Evolutionary conservation across 1,140 invertebrate genomes (phyloP).

Genomic region (Acromyrmex charruanus): DNA sequence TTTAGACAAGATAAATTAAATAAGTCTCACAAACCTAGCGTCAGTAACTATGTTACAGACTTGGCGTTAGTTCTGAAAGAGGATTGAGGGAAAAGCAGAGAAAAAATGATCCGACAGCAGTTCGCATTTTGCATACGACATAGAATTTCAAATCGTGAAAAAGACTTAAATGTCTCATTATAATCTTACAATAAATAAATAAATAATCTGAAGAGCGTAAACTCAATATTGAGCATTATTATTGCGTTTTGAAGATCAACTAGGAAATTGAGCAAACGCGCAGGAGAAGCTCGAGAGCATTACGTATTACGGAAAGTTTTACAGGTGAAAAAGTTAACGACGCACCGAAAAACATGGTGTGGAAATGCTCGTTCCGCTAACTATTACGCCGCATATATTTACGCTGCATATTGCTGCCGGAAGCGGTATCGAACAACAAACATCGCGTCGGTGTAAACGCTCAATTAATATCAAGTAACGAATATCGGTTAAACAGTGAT

Average conservation of each 20-base stretch:
- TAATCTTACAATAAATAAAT: neutral
- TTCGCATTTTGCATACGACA: neutral
- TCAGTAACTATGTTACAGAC: too few relatives aligned
- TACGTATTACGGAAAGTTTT: constrained; percentile 1
- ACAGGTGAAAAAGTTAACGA: constrained; percentile 14
- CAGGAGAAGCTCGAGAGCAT: neutral
- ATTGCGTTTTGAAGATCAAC: neutral
- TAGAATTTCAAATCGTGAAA: neutral
- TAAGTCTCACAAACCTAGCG: too few relatives aligned
- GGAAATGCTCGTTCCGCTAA: constrained; percentile 35
- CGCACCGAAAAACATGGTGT: constrained; percentile 24
- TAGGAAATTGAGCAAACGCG: neutral
- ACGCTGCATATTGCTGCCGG: constrained; percentile 58
- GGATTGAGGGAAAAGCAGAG: too few relatives aligned
- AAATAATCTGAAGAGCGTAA: neutral
- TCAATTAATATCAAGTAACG: constrained; percentile 65
- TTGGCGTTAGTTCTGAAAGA: too few relatives aligned
- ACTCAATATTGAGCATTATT: neutral
- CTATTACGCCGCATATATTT: constrained; percentile 59
- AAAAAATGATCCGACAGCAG: neutral
- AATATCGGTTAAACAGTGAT: constrained; percentile 64
- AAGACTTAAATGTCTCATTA: too few relatives aligned
- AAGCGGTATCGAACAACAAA: constrained; percentile 62
- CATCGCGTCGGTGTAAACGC: constrained; percentile 57
- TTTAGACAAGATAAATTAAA: too few relatives aligned